Percentiles rank a stretch among this genome's conserved stretches.
Conservation (phyloP, 2,888 invertebrate species). For the Xanthia icteritia region DNA sequence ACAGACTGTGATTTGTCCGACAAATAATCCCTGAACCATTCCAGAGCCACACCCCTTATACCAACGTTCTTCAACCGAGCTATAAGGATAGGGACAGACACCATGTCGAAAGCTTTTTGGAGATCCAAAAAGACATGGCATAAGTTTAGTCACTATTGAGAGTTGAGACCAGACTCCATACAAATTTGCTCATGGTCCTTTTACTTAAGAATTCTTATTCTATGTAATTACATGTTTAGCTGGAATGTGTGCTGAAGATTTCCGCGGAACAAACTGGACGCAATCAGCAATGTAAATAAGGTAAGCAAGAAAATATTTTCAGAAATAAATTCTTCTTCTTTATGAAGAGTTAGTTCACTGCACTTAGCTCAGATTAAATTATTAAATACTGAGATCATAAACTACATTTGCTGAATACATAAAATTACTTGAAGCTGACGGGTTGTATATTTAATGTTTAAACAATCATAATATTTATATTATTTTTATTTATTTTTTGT, state of each 20-base stretch:
- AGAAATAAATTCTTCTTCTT: neutral
- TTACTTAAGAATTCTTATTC: neutral
- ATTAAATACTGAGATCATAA: conserved; percentile 23
- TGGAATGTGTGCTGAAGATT: neutral
- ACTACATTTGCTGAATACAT: conserved; percentile 21
- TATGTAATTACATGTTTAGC: neutral
- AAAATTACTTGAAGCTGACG: conserved; percentile 9
- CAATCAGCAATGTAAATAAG: neutral
- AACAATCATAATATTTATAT: too few relatives aligned
- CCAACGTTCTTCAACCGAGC: neutral
- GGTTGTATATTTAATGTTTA: neutral
- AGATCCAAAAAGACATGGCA: too few relatives aligned
- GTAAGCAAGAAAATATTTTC: neutral
- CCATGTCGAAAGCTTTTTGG: too few relatives aligned
- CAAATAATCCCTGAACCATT: neutral
- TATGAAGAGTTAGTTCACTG: conserved; percentile 6
- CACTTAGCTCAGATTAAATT: conserved; percentile 37
- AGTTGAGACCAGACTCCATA: too few relatives aligned
- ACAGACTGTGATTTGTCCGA: neutral
- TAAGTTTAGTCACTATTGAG: too few relatives aligned
- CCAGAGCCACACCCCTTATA: neutral
- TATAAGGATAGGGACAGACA: neutral
- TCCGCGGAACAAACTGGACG: neutral
- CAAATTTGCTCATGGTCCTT: too few relatives aligned
- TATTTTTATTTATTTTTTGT: too few relatives aligned